Conservation (phyloP, 1,140 invertebrate species). For the Teleopsis dalmanni region DNA sequence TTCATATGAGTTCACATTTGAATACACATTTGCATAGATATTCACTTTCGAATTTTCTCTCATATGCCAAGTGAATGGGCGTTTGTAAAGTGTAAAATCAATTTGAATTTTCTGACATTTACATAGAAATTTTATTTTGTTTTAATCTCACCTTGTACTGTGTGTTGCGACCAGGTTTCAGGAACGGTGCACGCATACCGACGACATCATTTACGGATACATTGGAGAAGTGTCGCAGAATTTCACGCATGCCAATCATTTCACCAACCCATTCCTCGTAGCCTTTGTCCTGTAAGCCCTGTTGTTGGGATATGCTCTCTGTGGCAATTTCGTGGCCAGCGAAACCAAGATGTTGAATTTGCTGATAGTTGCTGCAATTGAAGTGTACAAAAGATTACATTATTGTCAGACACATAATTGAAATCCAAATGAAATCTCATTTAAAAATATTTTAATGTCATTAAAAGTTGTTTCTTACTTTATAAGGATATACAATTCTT, state of each 20-base stretch:
- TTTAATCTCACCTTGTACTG: conserved; percentile 78
- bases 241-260: conserved; percentile 89
- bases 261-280: conserved; percentile 89
- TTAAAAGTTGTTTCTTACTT: no score
- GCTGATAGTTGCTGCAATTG: conserved; percentile 75
- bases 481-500: no score
- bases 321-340: conserved; percentile 88
- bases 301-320: conserved; percentile 77
- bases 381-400: conserved; percentile 3
- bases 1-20: no score
- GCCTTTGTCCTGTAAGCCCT: conserved; percentile 76
- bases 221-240: conserved; percentile 73
- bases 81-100: no score
- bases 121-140: no score
- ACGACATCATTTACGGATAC: conserved; percentile 74
- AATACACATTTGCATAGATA: no score
- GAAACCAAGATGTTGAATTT: conserved; percentile 80
- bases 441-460: no score
- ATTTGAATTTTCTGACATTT: no score
- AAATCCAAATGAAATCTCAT: no score
- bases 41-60: no score
- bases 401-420: no score
- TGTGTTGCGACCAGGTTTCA: conserved; percentile 83
- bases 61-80: no score
- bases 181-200: conserved; percentile 81